These are phyloP conservation scores for Platysternon megacephalum DNA, from an alignment of 2,113 vertebrate species.

Conservation along the genomic window DNA sequence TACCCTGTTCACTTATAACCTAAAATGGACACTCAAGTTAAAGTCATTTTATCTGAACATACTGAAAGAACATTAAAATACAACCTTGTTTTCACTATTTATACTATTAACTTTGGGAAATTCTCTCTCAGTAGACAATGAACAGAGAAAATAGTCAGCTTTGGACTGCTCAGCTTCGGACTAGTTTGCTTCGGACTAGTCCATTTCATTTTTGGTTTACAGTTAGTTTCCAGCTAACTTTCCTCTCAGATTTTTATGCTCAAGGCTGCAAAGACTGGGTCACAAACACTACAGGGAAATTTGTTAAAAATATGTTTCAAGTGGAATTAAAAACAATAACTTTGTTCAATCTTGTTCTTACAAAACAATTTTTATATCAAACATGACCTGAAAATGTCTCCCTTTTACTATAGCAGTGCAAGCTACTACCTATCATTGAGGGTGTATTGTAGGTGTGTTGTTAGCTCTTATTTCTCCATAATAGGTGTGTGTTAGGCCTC, in stretches of 20 bases:
- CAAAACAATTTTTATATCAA: background rate
- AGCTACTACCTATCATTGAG: background rate
- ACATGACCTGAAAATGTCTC: background rate
- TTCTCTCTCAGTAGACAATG: background rate
- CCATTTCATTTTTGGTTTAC: background rate
- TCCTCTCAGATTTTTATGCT: background rate
- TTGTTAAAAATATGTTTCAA: background rate
- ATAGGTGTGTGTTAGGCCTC: background rate
- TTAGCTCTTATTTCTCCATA: background rate
- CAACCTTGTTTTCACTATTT: background rate
- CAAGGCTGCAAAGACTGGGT: background rate
- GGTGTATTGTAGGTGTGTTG: background rate
- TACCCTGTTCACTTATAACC: background rate
- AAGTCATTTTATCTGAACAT: background rate
- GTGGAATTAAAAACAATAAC: background rate
- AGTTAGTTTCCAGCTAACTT: background rate
- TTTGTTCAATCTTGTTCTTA: background rate
- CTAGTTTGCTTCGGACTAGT: background rate
- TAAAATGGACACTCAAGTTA: background rate
- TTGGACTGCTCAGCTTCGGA: too few relatives aligned
- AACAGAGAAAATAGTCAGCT: background rate
- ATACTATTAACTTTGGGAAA: background rate
- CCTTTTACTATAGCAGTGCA: background rate
- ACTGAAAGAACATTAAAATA: background rate
- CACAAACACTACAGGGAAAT: background rate